Percentiles rank a stretch among this genome's conserved stretches.
Conservation (phyloP, 2,113 vertebrate genomes). For the Epinephelus moara region DNA sequence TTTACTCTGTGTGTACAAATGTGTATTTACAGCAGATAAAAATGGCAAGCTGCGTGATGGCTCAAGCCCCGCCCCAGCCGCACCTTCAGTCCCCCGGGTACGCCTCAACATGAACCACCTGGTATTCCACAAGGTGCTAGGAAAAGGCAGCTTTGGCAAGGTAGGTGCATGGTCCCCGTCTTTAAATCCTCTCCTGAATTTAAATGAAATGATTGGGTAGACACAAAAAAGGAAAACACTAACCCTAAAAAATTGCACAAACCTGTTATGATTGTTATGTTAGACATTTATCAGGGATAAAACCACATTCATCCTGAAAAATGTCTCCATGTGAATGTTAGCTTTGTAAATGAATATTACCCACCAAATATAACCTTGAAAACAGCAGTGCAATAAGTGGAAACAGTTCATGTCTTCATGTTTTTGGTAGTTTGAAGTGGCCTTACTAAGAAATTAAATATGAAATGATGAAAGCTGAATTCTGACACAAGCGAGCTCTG, state of each 20-base stretch:
- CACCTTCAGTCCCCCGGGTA: constrained; percentile 41
- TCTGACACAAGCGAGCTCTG: background rate
- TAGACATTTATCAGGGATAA: background rate
- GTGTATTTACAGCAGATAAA: constrained; percentile 71
- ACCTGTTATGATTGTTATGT: background rate
- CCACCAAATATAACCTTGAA: background rate
- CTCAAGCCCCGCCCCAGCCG: constrained; percentile 23
- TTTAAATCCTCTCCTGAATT: background rate
- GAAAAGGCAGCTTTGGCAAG: constrained; percentile 99
- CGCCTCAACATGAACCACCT: constrained; percentile 89
- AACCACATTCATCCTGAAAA: background rate
- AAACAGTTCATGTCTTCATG: background rate
- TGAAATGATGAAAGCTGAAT: constrained; percentile 7
- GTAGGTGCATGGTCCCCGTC: constrained; percentile 73
- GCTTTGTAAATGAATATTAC: background rate
- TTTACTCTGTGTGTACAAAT: constrained; percentile 48
- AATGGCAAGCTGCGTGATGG: constrained; percentile 86
- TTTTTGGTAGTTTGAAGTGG: background rate
- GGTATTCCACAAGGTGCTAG: constrained; percentile 94
- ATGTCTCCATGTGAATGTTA: background rate
- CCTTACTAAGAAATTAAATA: background rate
- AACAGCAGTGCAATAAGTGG: background rate
- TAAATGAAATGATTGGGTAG: background rate
- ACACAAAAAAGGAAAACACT: background rate
- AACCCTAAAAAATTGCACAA: background rate